Conservation (phyloP, 2,113 vertebrate genomes). For the Tetrax tetrax region DNA sequence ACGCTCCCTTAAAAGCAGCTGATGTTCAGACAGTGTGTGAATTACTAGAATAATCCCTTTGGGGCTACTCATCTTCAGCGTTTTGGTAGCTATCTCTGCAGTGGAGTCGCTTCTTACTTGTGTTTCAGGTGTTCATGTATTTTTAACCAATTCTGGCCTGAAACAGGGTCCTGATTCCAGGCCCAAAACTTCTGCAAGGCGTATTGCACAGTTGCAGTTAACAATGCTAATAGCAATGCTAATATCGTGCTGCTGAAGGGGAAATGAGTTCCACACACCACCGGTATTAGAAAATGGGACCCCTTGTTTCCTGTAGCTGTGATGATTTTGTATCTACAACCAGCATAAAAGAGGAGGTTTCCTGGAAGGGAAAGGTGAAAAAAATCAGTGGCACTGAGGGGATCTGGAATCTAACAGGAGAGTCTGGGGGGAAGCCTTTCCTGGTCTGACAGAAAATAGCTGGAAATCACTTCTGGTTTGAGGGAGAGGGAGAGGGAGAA, state of each 20-base stretch:
- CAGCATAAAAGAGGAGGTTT: not conserved
- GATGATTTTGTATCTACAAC: not conserved
- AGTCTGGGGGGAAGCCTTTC: not conserved
- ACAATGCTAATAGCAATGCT: not conserved
- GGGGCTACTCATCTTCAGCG: not conserved
- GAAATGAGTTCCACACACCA: not conserved
- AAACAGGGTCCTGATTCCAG: not conserved
- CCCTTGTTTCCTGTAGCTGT: fast-evolving
- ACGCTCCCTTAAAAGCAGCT: not conserved
- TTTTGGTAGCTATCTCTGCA: not conserved
- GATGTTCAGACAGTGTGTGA: not conserved
- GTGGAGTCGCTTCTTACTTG: not conserved
- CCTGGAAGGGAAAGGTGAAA: not conserved
- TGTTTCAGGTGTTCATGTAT: not conserved
- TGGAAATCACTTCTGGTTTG: not conserved
- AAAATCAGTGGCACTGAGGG: not conserved
- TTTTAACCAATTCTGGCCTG: not conserved
- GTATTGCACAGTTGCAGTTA: not conserved
- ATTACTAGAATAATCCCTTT: not conserved
- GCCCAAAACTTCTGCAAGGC: not conserved
- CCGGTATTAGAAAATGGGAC: not conserved
- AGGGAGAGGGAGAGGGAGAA: not conserved
- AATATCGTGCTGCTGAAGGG: not conserved
- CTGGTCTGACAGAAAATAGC: not conserved
- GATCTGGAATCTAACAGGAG: not conserved